Conservation (phyloP, 2,888 invertebrate species). For the Erpobdella octoculata region DNA sequence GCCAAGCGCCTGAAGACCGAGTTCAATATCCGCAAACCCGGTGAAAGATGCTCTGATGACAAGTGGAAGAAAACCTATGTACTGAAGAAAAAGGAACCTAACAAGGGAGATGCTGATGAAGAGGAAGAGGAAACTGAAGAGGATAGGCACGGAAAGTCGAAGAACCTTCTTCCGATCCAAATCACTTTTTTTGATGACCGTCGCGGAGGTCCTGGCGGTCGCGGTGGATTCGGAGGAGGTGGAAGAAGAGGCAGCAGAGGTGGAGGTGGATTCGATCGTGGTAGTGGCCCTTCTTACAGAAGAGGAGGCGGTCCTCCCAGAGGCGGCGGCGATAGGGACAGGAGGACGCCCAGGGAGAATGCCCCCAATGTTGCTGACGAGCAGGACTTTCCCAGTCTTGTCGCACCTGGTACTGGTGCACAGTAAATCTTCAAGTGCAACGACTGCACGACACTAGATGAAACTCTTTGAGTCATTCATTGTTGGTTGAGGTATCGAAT, state of each 20-base stretch:
- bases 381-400: constrained; percentile 86
- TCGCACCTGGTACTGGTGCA: constrained; percentile 25
- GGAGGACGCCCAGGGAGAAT: neutral
- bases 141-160: constrained; percentile 10
- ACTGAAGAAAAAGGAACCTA: constrained; percentile 61
- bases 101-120: constrained; percentile 52
- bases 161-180: constrained; percentile 15
- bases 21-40: constrained; percentile 73
- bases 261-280: neutral
- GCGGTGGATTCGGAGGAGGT: neutral
- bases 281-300: neutral
- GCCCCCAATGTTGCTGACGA: constrained; percentile 84
- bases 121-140: constrained; percentile 36
- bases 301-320: neutral
- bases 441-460: too few relatives aligned
- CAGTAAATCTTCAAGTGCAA: constrained; percentile 20
- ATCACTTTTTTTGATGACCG: constrained; percentile 18
- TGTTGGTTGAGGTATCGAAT: too few relatives aligned
- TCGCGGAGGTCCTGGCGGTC: neutral
- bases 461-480: too few relatives aligned
- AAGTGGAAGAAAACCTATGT: constrained; percentile 63
- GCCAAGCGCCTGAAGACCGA: constrained; percentile 63
- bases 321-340: neutral
- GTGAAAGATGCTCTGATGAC: constrained; percentile 68
- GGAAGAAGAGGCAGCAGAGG: neutral